Percentiles rank a stretch among this genome's conserved stretches.
phyloP scores from a whole-genome alignment of 2,113 vertebrate genomes.

The Percopsis transmontana region DNA sequence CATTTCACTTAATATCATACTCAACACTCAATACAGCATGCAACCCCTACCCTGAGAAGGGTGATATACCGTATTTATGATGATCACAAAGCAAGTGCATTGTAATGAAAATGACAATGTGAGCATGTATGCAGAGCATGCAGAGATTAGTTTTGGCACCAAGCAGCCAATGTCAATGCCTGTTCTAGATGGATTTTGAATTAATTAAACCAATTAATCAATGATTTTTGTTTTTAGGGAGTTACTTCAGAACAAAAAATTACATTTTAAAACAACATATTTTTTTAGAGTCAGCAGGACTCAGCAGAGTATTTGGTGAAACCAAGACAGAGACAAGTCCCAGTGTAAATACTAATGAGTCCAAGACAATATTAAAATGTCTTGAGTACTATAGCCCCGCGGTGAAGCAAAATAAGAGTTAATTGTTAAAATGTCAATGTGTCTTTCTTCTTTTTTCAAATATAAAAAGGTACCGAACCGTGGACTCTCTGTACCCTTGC shows the following conservation, averaged over 20 bases:
- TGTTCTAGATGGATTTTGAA: no score
- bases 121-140: neutral
- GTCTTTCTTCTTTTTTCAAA: no score
- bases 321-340: neutral
- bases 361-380: neutral
- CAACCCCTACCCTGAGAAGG: neutral
- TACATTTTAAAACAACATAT: neutral
- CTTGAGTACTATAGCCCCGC: neutral
- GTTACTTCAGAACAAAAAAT: neutral
- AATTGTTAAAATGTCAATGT: no score
- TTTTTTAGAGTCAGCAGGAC: neutral
- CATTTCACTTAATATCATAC: neutral
- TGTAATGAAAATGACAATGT: neutral
- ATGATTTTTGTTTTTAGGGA: neutral
- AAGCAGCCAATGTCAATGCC: neutral
- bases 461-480: no score
- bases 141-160: neutral
- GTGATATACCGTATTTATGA: neutral
- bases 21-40: neutral
- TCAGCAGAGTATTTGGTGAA: neutral
- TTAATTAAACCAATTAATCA: no score
- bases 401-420: no score
- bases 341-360: neutral
- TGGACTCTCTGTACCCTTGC: no score
- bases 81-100: neutral